Evolutionary conservation across 2,113 vertebrate genomes (phyloP).

Genomic region (Pollachius pollachius): DNA sequence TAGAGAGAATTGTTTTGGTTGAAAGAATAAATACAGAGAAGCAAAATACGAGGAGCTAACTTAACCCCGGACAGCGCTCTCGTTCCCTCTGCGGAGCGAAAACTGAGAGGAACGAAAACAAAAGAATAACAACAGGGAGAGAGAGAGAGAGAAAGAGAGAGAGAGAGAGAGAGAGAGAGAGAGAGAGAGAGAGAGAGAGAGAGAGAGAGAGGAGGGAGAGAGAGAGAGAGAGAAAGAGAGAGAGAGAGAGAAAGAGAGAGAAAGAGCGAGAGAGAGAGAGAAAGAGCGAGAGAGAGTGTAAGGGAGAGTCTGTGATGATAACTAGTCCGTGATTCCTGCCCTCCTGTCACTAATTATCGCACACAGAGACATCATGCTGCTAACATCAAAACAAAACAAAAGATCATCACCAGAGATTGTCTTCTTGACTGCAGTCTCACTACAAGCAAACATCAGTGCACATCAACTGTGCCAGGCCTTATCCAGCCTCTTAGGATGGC

Average conservation of each 20-base stretch:
- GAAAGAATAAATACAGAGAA: too few species aligned
- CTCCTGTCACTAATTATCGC: background rate
- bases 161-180: too few species aligned
- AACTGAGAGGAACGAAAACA: too few species aligned
- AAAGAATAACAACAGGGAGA: too few species aligned
- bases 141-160: too few species aligned
- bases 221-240: conserved; percentile 12
- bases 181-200: conserved; percentile 20
- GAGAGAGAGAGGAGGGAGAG: conserved; percentile 8
- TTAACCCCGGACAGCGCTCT: too few species aligned
- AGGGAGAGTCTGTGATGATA: conserved; percentile 13
- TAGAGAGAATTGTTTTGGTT: too few species aligned
- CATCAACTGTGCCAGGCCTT: too few species aligned
- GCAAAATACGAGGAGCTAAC: too few species aligned
- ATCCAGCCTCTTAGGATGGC: too few species aligned
- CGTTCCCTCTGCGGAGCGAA: too few species aligned
- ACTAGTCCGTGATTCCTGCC: background rate
- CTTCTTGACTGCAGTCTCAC: background rate
- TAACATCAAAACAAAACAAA: background rate
- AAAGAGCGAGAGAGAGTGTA: conserved; percentile 10
- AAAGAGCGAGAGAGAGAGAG: conserved; percentile 4
- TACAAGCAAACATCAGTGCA: too few species aligned
- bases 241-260: conserved; percentile 19
- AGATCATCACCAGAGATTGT: background rate
- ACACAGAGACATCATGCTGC: background rate